Conservation (phyloP, 2,113 vertebrate species). For the Chloroceryle aenea region DNA sequence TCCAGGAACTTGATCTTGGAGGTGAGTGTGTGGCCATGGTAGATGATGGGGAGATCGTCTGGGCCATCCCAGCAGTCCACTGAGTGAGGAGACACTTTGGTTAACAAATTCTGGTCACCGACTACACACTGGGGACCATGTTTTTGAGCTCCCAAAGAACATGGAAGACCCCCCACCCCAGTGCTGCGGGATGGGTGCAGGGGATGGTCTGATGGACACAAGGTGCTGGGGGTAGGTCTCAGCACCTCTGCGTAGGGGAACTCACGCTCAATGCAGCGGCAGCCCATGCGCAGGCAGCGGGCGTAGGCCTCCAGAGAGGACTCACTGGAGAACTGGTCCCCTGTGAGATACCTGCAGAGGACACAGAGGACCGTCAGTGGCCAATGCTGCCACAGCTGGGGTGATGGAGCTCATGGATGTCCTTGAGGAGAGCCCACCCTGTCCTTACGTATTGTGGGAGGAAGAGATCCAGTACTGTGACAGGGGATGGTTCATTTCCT, state of each 20-base stretch:
- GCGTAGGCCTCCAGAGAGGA: constrained; percentile 87
- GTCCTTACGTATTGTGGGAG: constrained; percentile 87
- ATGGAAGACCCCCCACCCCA: rapidly evolving
- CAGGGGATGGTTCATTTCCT: constrained; percentile 86
- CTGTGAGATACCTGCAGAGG: constrained; percentile 83
- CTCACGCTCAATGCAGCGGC: constrained; percentile 88
- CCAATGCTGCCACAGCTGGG: neutral
- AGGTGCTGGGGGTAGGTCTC: neutral
- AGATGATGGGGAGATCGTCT: constrained; percentile 89
- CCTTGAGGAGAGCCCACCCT: rapidly evolving
- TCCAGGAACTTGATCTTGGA: constrained; percentile 92
- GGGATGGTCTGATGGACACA: neutral
- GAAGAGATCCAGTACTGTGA: constrained; percentile 92
- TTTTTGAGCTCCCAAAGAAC: neutral
- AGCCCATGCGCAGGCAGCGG: constrained; percentile 88
- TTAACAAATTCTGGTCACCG: neutral
- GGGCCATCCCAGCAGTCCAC: constrained; percentile 93
- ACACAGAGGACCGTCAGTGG: neutral
- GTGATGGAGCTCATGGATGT: neutral
- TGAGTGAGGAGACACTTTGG: neutral
- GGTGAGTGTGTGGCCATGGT: constrained; percentile 88
- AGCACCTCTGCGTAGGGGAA: neutral
- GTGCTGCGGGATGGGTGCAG: neutral
- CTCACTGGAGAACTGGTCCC: constrained; percentile 90
- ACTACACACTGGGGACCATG: rapidly evolving